Conservation (phyloP, 2,113 vertebrate genomes). For the Notothenia rossii region DNA sequence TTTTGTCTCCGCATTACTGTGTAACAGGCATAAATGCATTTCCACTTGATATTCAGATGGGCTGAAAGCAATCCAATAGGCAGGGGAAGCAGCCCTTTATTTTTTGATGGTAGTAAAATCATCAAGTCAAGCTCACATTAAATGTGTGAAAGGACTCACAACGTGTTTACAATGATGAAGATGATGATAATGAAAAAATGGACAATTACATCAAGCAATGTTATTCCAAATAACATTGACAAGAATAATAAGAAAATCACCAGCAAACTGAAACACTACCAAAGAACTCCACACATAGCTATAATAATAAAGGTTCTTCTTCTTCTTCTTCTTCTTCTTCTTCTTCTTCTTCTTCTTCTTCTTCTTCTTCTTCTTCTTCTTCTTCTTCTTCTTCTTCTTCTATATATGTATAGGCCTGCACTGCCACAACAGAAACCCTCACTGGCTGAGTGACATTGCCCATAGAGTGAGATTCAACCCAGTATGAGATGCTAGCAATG, state of each 20-base stretch:
- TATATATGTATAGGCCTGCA: constrained; percentile 16
- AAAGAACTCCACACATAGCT: too few species aligned
- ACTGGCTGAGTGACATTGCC: constrained; percentile 22
- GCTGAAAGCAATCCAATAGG: constrained; percentile 17
- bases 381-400: too few species aligned
- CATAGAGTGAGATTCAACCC: constrained; percentile 34
- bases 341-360: too few species aligned
- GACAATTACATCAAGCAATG: too few species aligned
- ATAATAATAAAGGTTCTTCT: too few species aligned
- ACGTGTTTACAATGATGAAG: too few species aligned
- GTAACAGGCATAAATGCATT: constrained; percentile 12
- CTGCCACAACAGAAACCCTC: constrained; percentile 37
- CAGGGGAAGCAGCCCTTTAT: constrained; percentile 24
- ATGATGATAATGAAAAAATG: too few species aligned
- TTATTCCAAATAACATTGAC: too few species aligned
- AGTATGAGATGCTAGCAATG: constrained; percentile 17
- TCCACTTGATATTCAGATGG: constrained; percentile 36
- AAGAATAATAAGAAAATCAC: too few species aligned
- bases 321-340: too few species aligned
- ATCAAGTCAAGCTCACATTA: constrained; percentile 44
- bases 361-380: too few species aligned
- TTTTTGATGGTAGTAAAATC: constrained; percentile 40
- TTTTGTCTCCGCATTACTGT: constrained; percentile 30
- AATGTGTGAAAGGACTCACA: constrained; percentile 24
- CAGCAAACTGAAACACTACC: too few species aligned